phyloP scores from a whole-genome alignment of 2,113 vertebrate genomes.

The Holacanthus passer region DNA sequence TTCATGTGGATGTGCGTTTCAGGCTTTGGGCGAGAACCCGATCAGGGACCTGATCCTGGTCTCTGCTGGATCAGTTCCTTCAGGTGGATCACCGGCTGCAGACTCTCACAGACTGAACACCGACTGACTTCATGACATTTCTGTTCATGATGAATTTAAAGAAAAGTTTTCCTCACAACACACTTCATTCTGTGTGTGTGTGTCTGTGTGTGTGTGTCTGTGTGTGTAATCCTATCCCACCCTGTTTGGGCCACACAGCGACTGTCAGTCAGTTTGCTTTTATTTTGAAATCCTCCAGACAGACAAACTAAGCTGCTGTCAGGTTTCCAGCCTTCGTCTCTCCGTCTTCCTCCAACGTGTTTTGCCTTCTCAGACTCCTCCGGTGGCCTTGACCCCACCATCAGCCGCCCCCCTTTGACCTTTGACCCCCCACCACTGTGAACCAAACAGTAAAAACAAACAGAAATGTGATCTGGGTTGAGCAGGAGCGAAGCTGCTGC shows the following conservation, averaged over 20 bases:
- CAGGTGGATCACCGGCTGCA: no score
- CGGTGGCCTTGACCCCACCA: slow-evolving; percentile 11
- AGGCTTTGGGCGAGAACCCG: no score
- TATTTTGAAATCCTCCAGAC: slow-evolving; percentile 34
- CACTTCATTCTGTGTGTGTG: no score
- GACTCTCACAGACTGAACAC: no score
- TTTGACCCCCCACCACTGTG: slow-evolving; percentile 15
- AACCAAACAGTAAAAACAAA: slow-evolving; percentile 42
- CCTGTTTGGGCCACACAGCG: background rate
- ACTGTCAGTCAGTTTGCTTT: slow-evolving; percentile 13
- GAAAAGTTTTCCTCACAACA: no score
- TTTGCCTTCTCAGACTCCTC: slow-evolving; percentile 11
- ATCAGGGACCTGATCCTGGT: no score
- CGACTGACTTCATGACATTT: no score
- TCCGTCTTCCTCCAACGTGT: slow-evolving; percentile 1
- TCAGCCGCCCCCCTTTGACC: slow-evolving; percentile 10
- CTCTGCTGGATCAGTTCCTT: no score
- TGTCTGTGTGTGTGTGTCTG: no score
- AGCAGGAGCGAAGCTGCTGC: background rate
- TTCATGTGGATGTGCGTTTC: no score
- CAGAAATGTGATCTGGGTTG: slow-evolving; percentile 36
- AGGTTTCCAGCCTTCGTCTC: background rate
- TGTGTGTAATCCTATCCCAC: background rate
- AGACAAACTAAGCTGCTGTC: slow-evolving; percentile 7
- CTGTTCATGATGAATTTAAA: no score